Evolutionary conservation across 1,140 invertebrate species (phyloP).

Genomic region (Trachymyrmex cornetzi): DNA sequence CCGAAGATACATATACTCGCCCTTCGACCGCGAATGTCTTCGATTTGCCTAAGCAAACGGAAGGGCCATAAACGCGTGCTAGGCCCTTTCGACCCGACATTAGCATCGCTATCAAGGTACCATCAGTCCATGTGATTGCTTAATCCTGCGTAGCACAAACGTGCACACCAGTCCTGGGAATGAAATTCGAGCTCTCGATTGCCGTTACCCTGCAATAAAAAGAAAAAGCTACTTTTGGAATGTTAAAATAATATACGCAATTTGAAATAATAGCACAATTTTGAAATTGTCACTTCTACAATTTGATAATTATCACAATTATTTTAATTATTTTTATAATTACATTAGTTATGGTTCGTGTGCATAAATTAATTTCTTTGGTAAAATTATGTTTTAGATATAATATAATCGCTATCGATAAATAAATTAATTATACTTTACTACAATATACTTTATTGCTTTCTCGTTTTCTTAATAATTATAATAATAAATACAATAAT

Average conservation of each 20-base stretch:
- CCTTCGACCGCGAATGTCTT: constrained; percentile 71
- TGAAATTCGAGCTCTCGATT: constrained; percentile 70
- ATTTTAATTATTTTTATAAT: not conserved
- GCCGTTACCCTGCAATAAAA: constrained; percentile 29
- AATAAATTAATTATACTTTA: constrained; percentile 24
- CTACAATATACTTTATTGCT: too few relatives aligned
- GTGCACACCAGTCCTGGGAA: constrained; percentile 69
- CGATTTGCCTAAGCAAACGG: constrained; percentile 77
- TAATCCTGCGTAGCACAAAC: constrained; percentile 77
- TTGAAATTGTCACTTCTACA: constrained; percentile 5
- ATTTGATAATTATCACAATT: not conserved
- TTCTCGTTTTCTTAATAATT: not conserved
- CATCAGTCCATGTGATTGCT: constrained; percentile 82
- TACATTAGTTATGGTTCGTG: not conserved
- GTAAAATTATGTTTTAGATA: not conserved
- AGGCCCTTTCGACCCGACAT: constrained; percentile 78
- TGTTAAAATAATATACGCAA: not conserved
- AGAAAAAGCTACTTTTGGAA: constrained; percentile 9
- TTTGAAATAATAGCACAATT: not conserved
- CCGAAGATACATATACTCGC: constrained; percentile 64
- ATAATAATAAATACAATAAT: not conserved
- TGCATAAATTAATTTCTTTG: not conserved
- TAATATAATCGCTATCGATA: not conserved
- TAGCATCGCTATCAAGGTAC: constrained; percentile 83
- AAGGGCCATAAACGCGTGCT: constrained; percentile 76